phyloP scores from a whole-genome alignment of 2,797 vertebrate species.

The Myoxocephalus aenaeus region DNA sequence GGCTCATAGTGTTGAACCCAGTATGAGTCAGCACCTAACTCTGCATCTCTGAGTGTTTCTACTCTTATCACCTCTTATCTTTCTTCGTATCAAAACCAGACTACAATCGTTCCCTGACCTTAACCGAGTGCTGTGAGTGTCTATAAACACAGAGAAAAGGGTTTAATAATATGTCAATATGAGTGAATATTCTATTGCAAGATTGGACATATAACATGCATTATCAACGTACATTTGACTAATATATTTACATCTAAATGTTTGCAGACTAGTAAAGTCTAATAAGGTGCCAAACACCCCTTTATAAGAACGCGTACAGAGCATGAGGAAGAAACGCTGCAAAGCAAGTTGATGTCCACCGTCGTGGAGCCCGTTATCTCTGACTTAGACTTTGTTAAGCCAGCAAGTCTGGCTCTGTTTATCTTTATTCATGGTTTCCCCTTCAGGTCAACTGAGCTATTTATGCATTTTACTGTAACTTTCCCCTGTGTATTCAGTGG shows the following conservation, averaged over 20 bases:
- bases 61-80: background rate
- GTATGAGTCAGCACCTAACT: background rate
- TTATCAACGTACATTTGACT: background rate
- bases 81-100: background rate
- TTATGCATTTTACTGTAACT: slow-evolving; percentile 58
- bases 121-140: background rate
- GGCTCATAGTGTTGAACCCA: background rate
- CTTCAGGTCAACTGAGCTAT: slow-evolving; percentile 24
- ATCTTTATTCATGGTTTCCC: background rate
- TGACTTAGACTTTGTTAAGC: background rate
- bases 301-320: background rate
- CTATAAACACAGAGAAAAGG: background rate
- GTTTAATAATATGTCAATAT: background rate
- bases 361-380: background rate
- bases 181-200: background rate
- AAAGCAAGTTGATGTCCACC: background rate
- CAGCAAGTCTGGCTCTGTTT: background rate
- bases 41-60: background rate
- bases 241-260: background rate
- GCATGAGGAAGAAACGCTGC: too few relatives aligned
- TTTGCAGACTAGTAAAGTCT: background rate
- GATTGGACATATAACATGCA: background rate
- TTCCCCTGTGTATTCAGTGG: slow-evolving; percentile 51
- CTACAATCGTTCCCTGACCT: background rate
- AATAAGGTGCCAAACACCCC: background rate